Percentiles rank a stretch among this genome's conserved stretches.
Evolutionary conservation across 2,797 vertebrate species (phyloP).

Genomic region (Paratrypauchen microcephalus): DNA sequence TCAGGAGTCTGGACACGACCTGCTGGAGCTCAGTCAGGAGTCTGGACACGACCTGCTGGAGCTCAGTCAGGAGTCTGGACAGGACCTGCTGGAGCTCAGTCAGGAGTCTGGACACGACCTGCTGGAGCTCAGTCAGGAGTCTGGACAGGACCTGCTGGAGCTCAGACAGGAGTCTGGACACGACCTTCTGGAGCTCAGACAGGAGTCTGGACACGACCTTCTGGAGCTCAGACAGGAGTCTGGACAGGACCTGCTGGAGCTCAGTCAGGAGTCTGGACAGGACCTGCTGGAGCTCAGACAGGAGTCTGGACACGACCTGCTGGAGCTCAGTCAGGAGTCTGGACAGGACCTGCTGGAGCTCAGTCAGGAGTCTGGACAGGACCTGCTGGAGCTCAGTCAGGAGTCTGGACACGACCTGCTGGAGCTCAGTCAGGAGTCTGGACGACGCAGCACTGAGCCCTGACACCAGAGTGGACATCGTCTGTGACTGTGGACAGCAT

Average conservation of each 20-base stretch:
- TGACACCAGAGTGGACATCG: background rate
- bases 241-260: background rate
- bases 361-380: too few species aligned
- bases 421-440: background rate
- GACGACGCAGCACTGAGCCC: too few species aligned
- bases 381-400: background rate
- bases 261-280: too few species aligned
- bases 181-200: background rate
- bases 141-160: background rate
- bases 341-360: background rate
- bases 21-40: background rate
- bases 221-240: background rate
- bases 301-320: too few species aligned
- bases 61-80: too few species aligned
- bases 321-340: background rate
- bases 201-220: too few species aligned
- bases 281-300: background rate
- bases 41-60: background rate
- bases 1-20: too few species aligned
- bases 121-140: background rate
- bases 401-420: accelerated
- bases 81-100: background rate
- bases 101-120: too few species aligned
- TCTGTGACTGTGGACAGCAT: background rate
- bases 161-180: too few species aligned